A percentile compares a stretch with the other conserved stretches of the same genome.
These are phyloP conservation scores for Aricia agestis DNA, from an alignment of 1,140 invertebrate species.

Conservation along the genomic window DNA sequence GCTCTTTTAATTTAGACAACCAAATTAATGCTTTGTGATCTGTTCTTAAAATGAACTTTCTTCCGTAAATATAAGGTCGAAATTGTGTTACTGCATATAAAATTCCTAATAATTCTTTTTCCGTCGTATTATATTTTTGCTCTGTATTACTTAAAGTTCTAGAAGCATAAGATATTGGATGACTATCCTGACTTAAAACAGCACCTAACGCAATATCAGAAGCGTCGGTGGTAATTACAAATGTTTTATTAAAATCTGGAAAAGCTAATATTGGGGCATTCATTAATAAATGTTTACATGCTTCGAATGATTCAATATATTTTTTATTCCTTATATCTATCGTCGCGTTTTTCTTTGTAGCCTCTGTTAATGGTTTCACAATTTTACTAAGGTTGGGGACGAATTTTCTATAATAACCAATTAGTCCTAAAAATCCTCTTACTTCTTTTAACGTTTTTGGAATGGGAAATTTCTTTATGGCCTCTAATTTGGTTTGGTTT, in stretches of 20 bases:
- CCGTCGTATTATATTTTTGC: conserved; percentile 43
- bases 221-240: conserved; percentile 48
- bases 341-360: conserved; percentile 44
- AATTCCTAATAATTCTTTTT: conserved; percentile 58
- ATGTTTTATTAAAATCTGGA: conserved; percentile 45
- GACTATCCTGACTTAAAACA: conserved; percentile 52
- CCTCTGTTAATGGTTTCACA: conserved; percentile 29
- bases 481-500: conserved; percentile 57
- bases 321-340: conserved; percentile 34
- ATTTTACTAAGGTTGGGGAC: background rate
- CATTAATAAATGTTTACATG: conserved; percentile 19
- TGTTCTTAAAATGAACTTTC: no score
- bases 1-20: no score
- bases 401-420: background rate
- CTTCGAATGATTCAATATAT: conserved; percentile 42
- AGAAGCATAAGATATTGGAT: conserved; percentile 49
- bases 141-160: conserved; percentile 54
- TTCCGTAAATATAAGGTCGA: conserved; percentile 20
- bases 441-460: conserved; percentile 56
- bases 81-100: conserved; percentile 68
- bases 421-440: conserved; percentile 24
- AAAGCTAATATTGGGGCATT: conserved; percentile 37
- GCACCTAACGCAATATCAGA: conserved; percentile 26
- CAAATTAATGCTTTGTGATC: no score
- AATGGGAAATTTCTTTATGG: conserved; percentile 51